Conservation (phyloP, 2,797 vertebrate genomes). For the Trematomus bernacchii region DNA sequence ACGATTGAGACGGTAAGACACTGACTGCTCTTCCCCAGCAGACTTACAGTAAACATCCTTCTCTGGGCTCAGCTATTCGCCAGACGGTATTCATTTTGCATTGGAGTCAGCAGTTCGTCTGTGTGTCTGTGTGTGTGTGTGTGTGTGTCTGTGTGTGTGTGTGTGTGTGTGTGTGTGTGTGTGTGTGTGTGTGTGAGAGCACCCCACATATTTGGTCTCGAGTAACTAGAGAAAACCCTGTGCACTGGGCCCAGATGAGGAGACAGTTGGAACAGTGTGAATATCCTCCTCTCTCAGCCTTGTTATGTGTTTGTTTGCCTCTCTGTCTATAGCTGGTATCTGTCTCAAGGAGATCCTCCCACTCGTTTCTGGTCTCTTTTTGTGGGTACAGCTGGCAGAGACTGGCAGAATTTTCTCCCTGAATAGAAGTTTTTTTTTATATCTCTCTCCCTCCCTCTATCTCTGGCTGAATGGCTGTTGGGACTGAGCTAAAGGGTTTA, state of each 20-base stretch:
- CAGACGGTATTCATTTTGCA: slow-evolving; percentile 55
- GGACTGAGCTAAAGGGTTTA: slow-evolving; percentile 41
- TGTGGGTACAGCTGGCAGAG: slow-evolving; percentile 51
- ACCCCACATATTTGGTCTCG: slow-evolving; percentile 18
- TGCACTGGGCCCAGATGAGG: slow-evolving; percentile 29
- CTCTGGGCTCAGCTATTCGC: slow-evolving; percentile 43
- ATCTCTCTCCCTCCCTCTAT: slow-evolving; percentile 52
- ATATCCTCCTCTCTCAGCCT: slow-evolving; percentile 25
- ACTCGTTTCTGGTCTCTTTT: slow-evolving; percentile 51
- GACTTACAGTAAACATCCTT: slow-evolving; percentile 60
- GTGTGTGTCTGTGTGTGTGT: slow-evolving; percentile 18
- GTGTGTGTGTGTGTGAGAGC: slow-evolving; percentile 7
- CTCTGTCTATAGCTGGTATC: slow-evolving; percentile 59
- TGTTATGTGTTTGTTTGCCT: slow-evolving; percentile 46
- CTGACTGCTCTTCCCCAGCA: slow-evolving; percentile 45
- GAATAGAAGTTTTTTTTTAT: slow-evolving; percentile 61
- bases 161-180: not conserved
- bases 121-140: slow-evolving; percentile 21
- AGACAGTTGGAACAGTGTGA: slow-evolving; percentile 53
- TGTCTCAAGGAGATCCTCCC: slow-evolving; percentile 60
- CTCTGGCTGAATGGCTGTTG: slow-evolving; percentile 52
- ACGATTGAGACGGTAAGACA: slow-evolving; percentile 55
- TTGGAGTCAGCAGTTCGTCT: slow-evolving; percentile 57
- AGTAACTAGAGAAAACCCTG: slow-evolving; percentile 47
- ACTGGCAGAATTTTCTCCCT: slow-evolving; percentile 53